phyloP scores from a whole-genome alignment of 37 sponge, comb jelly and placozoan genomes.

The Trichoplax adhaerens region DNA sequence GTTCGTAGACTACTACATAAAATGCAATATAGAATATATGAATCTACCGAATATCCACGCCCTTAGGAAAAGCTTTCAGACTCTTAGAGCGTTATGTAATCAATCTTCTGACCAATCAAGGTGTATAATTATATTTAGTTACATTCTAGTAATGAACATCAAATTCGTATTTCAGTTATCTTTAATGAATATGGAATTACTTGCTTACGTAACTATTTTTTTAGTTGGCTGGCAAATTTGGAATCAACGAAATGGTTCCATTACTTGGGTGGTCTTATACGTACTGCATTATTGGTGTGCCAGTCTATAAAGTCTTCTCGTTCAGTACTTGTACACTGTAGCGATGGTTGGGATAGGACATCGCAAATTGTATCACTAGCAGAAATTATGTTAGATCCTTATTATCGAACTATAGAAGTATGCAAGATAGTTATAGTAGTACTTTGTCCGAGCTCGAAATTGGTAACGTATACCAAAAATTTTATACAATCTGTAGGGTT shows the following conservation, averaged over 20 bases:
- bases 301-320: slow-evolving; percentile 18
- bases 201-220: slow-evolving; percentile 3
- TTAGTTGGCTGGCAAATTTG: slow-evolving; percentile 53
- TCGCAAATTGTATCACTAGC: slow-evolving; percentile 66
- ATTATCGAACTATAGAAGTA: slow-evolving; percentile 74
- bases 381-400: slow-evolving; percentile 70
- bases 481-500: slow-evolving; percentile 33
- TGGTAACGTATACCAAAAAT: neutral
- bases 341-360: slow-evolving; percentile 93
- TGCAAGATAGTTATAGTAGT: slow-evolving; percentile 1
- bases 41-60: slow-evolving; percentile 74
- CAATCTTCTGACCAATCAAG: slow-evolving; percentile 13
- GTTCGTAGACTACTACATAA: slow-evolving; percentile 60
- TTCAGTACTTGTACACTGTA: slow-evolving; percentile 87
- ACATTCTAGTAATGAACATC: neutral
- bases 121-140: neutral
- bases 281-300: slow-evolving; percentile 54
- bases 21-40: slow-evolving; percentile 60
- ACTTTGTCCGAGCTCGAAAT: neutral
- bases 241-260: slow-evolving; percentile 77
- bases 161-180: neutral
- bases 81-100: slow-evolving; percentile 18
- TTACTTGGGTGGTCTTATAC: slow-evolving; percentile 47
- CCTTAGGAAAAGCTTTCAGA: slow-evolving; percentile 58
- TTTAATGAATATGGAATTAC: neutral